Base-by-base conservation (phyloP, 2,113 vertebrate genomes). In the Sinocyclocheilus rhinocerous region DNA sequence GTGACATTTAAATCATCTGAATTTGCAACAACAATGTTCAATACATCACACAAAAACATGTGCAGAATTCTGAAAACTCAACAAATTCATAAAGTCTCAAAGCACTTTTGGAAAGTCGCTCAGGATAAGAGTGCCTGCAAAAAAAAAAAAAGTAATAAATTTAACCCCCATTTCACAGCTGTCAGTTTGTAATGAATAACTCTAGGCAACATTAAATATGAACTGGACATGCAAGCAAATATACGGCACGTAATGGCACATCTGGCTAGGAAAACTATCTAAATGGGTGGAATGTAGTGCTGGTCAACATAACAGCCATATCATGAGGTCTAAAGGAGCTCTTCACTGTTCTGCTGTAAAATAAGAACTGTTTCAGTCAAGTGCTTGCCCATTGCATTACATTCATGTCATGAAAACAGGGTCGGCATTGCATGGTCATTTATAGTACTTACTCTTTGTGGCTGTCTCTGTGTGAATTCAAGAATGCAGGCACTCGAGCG, bases 401-500 rank as follows among this genome's bases (percentile, higher is more conserved):
- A 82, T 52, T 82, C 24, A 82, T 82, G 80, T 81, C 11, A 82
- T 55, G 42, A 70, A 52, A 82, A 70, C 18, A 52, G 18, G 61
- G n/a, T 29, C 11, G 42, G 42, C 42, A 82, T 50, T 70, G 63
- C 45, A 16, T 69, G 80, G 39, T 52, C 80, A 67, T 82, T 69
- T 69, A 82, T 33, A 67, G 24, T 50, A 20, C 57, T 80, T 63
- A 63, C 59, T 81, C 79, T 70, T 33, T 82, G 80, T 18, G 42
- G 4, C n/a, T 12, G 59, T 52, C 81, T 82, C 4, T 6, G 63
- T 70, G 81, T 82, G 81, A 82, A 82, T 82, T 52, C 81, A 59
- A 81, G 63, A 89, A 73, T 42, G 8, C 78, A 72, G 59, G 36
- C 48, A 83, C 81, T 78, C 24, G 42, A 52, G 65, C 48, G 42